Conservation (phyloP, 2,113 vertebrate species). For the Sinocyclocheilus anshuiensis region DNA sequence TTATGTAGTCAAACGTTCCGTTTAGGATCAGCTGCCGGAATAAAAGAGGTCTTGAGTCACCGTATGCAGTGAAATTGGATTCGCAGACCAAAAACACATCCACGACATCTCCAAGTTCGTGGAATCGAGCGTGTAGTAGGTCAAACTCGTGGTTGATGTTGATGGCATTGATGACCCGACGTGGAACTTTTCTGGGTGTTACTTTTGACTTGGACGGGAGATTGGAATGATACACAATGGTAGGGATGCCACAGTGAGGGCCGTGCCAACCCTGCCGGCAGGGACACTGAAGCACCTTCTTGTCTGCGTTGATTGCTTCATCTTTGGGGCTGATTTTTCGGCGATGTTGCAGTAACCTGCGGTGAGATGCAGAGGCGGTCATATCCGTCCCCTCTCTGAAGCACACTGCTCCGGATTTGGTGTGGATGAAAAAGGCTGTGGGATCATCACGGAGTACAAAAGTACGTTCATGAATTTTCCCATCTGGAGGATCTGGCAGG, state of each 20-base stretch:
- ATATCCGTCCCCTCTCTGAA: constrained; percentile 82
- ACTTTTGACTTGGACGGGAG: constrained; percentile 84
- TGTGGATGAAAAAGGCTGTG: constrained; percentile 81
- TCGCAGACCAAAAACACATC: constrained; percentile 86
- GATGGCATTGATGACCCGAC: constrained; percentile 86
- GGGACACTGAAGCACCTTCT: constrained; percentile 78
- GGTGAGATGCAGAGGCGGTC: constrained; percentile 46
- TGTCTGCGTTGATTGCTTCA: constrained; percentile 11
- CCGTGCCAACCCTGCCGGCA: constrained; percentile 86
- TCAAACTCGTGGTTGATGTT: constrained; percentile 90
- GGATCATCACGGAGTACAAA: constrained; percentile 78
- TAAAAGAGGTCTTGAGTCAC: constrained; percentile 77
- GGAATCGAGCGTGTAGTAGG: constrained; percentile 84
- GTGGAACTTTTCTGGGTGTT: constrained; percentile 74
- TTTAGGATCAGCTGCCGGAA: constrained; percentile 84
- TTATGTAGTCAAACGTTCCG: constrained; percentile 83
- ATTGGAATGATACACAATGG: constrained; percentile 86
- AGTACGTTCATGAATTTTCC: constrained; percentile 69
- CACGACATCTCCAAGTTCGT: constrained; percentile 82
- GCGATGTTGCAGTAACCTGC: neutral
- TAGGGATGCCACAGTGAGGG: constrained; percentile 85
- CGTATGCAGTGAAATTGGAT: constrained; percentile 87
- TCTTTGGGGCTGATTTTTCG: neutral
- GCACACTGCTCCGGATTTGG: constrained; percentile 79
- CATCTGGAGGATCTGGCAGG: constrained; percentile 3